Conservation (phyloP, 2,888 invertebrate genomes). For the Hydropsyche betteni region DNA sequence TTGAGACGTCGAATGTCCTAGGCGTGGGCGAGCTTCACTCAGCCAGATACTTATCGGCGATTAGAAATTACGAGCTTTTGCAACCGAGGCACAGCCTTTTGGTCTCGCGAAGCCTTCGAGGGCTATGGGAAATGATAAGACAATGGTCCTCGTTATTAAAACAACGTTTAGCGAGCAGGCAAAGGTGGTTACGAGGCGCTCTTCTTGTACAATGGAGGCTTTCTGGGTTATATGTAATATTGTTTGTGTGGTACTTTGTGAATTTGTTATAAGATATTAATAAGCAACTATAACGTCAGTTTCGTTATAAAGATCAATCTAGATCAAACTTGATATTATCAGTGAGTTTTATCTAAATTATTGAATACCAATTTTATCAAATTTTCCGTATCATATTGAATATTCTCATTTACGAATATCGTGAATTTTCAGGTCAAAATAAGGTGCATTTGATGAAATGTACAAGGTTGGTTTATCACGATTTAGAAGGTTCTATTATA, state of each 20-base stretch:
- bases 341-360: too few species aligned
- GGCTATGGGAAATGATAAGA: constrained; percentile 10
- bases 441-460: not conserved
- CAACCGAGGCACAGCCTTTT: not conserved
- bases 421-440: too few species aligned
- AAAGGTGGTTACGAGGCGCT: not conserved
- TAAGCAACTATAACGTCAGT: too few species aligned
- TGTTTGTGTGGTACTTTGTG: too few species aligned
- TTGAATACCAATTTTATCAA: too few species aligned
- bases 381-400: too few species aligned
- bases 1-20: constrained; percentile 28
- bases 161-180: not conserved
- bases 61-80: constrained; percentile 28
- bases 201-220: not conserved
- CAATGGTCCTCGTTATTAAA: not conserved
- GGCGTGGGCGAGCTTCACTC: constrained; percentile 6
- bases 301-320: too few species aligned
- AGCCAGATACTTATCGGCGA: constrained; percentile 21
- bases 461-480: constrained; percentile 24
- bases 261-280: too few species aligned
- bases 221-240: too few species aligned
- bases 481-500: constrained; percentile 4
- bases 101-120: not conserved
- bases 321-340: too few species aligned
- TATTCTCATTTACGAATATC: too few species aligned